phyloP scores from a whole-genome alignment of 1,140 invertebrate genomes.

The Drusus annulatus region DNA sequence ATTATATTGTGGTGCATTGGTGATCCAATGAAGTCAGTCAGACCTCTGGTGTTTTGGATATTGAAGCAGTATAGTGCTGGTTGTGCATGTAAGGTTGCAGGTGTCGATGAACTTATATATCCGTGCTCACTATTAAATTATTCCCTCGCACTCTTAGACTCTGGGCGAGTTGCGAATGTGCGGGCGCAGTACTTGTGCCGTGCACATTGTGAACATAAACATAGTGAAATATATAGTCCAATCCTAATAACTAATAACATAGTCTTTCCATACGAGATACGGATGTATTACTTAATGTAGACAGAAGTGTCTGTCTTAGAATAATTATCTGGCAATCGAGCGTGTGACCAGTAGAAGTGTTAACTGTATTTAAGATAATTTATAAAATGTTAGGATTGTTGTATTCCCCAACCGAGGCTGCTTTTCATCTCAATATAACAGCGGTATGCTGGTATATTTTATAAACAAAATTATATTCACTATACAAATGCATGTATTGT shows the following conservation, averaged over 20 bases:
- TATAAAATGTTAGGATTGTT: conserved; percentile 27
- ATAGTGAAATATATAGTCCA: no score
- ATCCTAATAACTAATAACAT: conserved; percentile 4
- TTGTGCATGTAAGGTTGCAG: no score
- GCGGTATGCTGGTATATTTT: conserved; percentile 43
- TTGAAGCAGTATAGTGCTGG: no score
- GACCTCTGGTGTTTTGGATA: background rate
- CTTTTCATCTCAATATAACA: conserved; percentile 29
- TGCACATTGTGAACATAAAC: conserved; percentile 19
- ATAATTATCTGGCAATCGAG: conserved; percentile 33
- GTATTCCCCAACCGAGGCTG: conserved; percentile 27
- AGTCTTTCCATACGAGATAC: conserved; percentile 26
- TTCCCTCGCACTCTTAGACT: no score
- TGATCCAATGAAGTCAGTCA: no score
- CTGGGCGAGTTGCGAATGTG: no score
- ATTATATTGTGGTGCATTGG: no score
- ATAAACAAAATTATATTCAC: conserved; percentile 34
- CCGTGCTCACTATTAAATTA: no score
- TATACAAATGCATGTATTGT: conserved; percentile 44
- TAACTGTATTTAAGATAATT: conserved; percentile 18
- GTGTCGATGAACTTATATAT: no score
- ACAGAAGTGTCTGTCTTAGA: conserved; percentile 16
- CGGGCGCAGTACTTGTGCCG: background rate
- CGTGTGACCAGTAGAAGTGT: conserved; percentile 14
- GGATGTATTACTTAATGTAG: conserved; percentile 44